phyloP scores from a whole-genome alignment of 2,888 invertebrate genomes.

The Mystacides longicornis region DNA sequence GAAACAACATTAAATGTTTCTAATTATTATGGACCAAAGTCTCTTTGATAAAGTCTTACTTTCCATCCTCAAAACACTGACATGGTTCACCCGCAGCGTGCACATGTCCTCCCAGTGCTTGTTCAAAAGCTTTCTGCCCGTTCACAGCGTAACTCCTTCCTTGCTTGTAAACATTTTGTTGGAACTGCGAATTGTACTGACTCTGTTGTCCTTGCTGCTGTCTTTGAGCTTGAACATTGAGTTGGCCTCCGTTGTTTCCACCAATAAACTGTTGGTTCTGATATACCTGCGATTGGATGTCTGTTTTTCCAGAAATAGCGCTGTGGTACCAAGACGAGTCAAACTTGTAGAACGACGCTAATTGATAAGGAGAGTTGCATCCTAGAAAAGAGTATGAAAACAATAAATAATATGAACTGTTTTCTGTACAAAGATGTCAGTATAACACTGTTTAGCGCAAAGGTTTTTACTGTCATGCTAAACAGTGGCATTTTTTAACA shows the following conservation, averaged over 20 bases:
- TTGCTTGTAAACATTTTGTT: slow-evolving; percentile 9
- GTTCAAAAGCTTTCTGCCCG: slow-evolving; percentile 20
- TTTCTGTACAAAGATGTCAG: too few species aligned
- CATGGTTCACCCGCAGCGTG: slow-evolving; percentile 36
- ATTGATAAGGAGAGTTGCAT: slow-evolving; percentile 48
- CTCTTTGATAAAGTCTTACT: slow-evolving; percentile 29
- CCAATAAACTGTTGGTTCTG: slow-evolving; percentile 11
- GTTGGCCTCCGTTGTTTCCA: background rate
- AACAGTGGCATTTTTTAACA: too few species aligned
- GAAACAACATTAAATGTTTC: background rate
- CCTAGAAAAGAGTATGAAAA: slow-evolving; percentile 34
- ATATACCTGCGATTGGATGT: slow-evolving; percentile 7
- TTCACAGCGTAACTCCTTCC: slow-evolving; percentile 15
- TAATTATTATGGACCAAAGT: background rate
- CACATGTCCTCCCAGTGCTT: slow-evolving; percentile 24
- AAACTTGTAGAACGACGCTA: slow-evolving; percentile 54
- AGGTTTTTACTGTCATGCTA: too few species aligned
- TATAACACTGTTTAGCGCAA: too few species aligned
- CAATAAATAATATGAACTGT: too few species aligned
- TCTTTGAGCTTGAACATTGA: background rate
- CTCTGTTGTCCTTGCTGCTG: slow-evolving; percentile 8
- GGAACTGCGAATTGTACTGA: slow-evolving; percentile 9
- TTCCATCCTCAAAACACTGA: slow-evolving; percentile 40
- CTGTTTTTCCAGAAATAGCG: slow-evolving; percentile 35
- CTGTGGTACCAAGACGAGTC: slow-evolving; percentile 54